Evolutionary conservation across 2,113 vertebrate species (phyloP), one percentile per base, ranked within the genome.

Genomic region (Osmerus mordax): DNA sequence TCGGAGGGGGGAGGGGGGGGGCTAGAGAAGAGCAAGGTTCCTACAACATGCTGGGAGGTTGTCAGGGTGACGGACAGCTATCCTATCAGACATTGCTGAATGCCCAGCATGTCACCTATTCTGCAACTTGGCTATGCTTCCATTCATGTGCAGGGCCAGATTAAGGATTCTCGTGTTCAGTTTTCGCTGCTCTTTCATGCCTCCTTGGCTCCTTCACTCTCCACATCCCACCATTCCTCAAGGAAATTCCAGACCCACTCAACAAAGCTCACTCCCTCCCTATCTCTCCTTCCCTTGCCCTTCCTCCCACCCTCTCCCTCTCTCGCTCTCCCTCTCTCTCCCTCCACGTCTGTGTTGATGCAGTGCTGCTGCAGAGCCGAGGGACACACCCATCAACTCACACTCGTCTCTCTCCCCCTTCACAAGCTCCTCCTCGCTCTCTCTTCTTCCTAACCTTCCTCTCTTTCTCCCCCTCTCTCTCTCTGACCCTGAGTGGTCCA

Each of bases 401-500:
- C 3, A 32, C 29, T 5, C 5, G 29, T 32, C 29, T 65, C n/a
- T 59, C 71, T 60, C 23, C 2, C 23, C 23, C 23, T 41, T 41
- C 36, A 41, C 36, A 41, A 8, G 36, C 51, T 55, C 41, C 41
- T 6, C 36, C 36, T 41, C 8, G 36, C 36, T 41, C 36, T 72
- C 73, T 60, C 78, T 3, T 41, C 36, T 41, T 41, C 36, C 36
- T 41, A 41, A 41, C 36, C 81, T 58, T 70, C 75, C 67, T 59
- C 77, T 52, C 65, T 9, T 21, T 74, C 66, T 23, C 23, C 25
- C 64, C 41, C 55, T 68, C 73, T 60, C 78, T 68, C 70, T 51
- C 77, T 69, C 64, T 83, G 83, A 86, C 87, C 85, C 80, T 74
- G 80, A 84, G 51, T 87, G 84, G 84, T 85, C 87, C 81, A 76